These are phyloP conservation scores for Aproaerema taeniolella DNA, from an alignment of 2,888 invertebrate species.

Conservation along the genomic window DNA sequence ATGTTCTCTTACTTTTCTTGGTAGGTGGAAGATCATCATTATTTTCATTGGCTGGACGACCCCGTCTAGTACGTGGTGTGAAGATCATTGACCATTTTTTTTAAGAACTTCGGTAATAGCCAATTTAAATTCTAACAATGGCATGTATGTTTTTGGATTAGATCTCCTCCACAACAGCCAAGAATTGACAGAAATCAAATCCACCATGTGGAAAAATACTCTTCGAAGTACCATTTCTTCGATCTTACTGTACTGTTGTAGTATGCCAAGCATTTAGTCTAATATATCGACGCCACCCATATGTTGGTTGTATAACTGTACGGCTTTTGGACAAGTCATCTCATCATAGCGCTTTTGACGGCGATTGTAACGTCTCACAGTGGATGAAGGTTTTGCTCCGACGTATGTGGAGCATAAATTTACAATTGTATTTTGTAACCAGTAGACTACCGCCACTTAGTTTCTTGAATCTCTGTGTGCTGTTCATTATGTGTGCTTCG, in stretches of 20 bases:
- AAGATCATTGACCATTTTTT: constrained; percentile 14
- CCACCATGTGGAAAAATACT: constrained; percentile 20
- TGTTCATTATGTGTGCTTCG: background rate
- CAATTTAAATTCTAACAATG: constrained; percentile 17
- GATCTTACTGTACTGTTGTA: constrained; percentile 20
- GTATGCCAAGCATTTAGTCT: constrained; percentile 19
- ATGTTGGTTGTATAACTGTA: constrained; percentile 11
- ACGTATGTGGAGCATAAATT: constrained; percentile 1
- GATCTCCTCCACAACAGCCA: constrained; percentile 18
- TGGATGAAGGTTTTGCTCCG: background rate
- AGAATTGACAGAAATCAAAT: constrained; percentile 17
- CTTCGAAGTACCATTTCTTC: constrained; percentile 19
- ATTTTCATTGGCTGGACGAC: constrained; percentile 9
- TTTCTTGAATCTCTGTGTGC: background rate
- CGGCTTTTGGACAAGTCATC: background rate
- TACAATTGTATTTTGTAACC: constrained; percentile 2
- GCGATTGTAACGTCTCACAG: background rate
- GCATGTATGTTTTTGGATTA: constrained; percentile 11
- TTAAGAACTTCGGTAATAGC: constrained; percentile 14
- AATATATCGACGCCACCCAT: constrained; percentile 18
- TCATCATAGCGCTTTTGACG: background rate
- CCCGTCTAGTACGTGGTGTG: constrained; percentile 21
- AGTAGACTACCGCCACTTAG: background rate
- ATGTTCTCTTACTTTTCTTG: constrained; percentile 14
- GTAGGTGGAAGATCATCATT: background rate